These are phyloP conservation scores for Candoia aspera DNA, from an alignment of 2,113 vertebrate species.

Conservation along the genomic window DNA sequence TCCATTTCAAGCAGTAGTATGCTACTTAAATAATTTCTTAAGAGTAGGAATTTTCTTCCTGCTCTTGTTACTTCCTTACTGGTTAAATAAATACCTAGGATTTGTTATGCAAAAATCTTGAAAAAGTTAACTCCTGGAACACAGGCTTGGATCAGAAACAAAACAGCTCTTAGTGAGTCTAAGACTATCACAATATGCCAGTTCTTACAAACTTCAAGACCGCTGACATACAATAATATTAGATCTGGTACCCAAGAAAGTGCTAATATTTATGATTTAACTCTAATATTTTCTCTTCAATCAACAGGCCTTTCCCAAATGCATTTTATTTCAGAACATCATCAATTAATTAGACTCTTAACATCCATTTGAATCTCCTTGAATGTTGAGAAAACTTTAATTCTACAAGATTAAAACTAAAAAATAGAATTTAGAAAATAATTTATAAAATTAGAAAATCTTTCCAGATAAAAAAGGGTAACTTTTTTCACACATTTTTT, in stretches of 20 bases:
- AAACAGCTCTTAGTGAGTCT: background rate
- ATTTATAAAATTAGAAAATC: background rate
- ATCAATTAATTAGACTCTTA: background rate
- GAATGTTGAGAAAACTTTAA: conserved; percentile 20
- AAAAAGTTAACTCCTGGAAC: background rate
- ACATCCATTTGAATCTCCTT: conserved; percentile 1
- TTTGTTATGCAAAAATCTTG: background rate
- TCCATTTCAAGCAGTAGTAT: background rate
- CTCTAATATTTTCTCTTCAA: background rate
- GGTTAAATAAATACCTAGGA: background rate
- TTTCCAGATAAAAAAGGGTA: conserved; percentile 3
- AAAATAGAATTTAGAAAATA: background rate
- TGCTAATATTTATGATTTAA: background rate
- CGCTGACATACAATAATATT: background rate
- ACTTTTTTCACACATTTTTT: background rate
- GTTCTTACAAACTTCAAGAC: background rate
- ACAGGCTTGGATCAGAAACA: background rate
- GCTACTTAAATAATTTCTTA: background rate
- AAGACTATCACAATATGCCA: background rate
- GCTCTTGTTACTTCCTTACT: background rate
- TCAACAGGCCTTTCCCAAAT: background rate
- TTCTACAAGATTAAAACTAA: background rate
- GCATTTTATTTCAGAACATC: background rate
- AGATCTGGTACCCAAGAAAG: background rate
- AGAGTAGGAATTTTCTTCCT: background rate